Evolutionary conservation across 2,888 invertebrate genomes (phyloP), one percentile per base, ranked within the genome.

Genomic region (Nephrocerus scutellatus): DNA sequence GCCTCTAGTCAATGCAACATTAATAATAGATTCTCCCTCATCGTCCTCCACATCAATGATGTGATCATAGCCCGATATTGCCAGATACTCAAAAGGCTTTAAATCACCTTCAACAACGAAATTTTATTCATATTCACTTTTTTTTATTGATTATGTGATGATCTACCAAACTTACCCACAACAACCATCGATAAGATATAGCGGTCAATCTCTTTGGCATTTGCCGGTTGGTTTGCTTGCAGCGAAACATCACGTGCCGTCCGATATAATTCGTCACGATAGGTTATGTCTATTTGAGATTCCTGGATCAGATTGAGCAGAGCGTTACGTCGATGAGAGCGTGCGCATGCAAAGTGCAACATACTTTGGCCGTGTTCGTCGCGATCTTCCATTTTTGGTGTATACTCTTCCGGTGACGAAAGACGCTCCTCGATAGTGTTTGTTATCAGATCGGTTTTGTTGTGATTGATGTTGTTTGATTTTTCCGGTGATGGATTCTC

Each of bases 341-440:
- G 76, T 0, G 86, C 83, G 2, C 87, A 84, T 1, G 90, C 89
- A 66, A 88, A 89, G 66, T 92, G 91, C 22, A 91, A 67, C 76
- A 89, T 82, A 44, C 85, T 88, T 63, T 89, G 89, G 0, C 91
- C 91, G 54, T 88, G 86, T 60, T 90, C 90, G 55, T 91, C 90
- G 48, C 84, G 73, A 49, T 77, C 80, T 24, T 77, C 75, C 72
- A 74, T 30, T 48, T 74, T 79, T 44, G 75, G 76, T 1, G 79
- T 77, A 3, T 10, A 3, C 7, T 49, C 49, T 15, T 46, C 50
- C 36, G 54, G 33, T 3, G 59, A 51, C 3, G 47, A 47, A 3
- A 44, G 20, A 1, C 46, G 48, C 10, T 59, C 59, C 12, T 51
- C 51, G 18, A 55, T 60, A n/a, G 62, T 52, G 5, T 53, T 53